Base-by-base conservation (phyloP, 2,888 invertebrate genomes). In the Archips xylosteana region DNA sequence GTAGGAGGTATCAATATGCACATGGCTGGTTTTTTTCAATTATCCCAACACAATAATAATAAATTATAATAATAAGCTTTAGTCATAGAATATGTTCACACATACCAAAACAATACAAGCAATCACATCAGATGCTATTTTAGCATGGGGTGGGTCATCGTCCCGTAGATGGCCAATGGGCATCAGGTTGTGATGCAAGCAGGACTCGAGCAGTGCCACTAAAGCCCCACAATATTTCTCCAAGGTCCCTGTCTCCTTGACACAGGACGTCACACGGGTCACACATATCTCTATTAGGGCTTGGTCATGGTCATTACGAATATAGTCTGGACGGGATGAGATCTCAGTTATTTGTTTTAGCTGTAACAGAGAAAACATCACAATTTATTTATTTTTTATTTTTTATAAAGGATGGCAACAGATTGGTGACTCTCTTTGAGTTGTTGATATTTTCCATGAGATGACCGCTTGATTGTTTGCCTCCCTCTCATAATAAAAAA, bases 231-330 rank as follows among this genome's bases (percentile, higher is more conserved):
- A 97, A 90, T 99, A 98, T 79, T 97, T 96, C 87, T 98, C 98
- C 74, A 98, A 96, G 49, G 97, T 97, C 57, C 89, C 96, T 0
- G 98, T 98, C 91, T 99, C 98, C 81, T 98, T 96, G 78, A 99
- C 97, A 83, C 98, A 98, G 78, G 98, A 97, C 60, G 98, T 98
- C 59, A 98, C 97, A 76, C 98, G 94, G 1, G 98, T 98, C 75
- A 99, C 97, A 89, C 98, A 98, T 85, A 99, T 98, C 92, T 99
- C 99, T 79, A 99, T 98, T 76, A 99, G 97, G 81, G 98, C 98
- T 92, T 99, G 99, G 89, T 98, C 98, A 91, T 98, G 97, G 86
- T 97, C 97, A 90, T 97, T 98, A 78, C 96, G 96, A 64, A 96
- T 96, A 87, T 98, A 99, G 83, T 97, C 97, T 3, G 97, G 95